Conservation (phyloP, 2,888 invertebrate genomes). For the Hermaeophaga mercurialis region DNA sequence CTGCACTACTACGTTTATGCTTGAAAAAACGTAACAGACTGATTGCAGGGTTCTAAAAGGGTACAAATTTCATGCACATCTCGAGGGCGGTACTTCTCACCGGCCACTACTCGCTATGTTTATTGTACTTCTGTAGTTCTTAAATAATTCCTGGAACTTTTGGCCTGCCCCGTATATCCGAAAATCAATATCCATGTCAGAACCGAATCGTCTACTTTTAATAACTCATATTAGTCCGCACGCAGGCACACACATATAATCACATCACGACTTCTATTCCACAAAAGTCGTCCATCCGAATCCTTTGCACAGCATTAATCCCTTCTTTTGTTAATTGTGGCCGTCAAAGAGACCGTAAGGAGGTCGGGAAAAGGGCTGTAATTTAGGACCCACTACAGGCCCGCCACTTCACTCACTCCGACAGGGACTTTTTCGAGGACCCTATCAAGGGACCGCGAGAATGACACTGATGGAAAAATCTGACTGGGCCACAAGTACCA, state of each 20-base stretch:
- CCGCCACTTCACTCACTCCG: constrained; percentile 28
- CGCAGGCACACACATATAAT: neutral
- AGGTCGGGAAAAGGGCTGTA: constrained; percentile 26
- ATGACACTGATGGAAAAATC: constrained; percentile 12
- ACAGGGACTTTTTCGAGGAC: constrained; percentile 24
- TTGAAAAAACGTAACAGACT: too few species aligned
- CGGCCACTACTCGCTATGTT: too few species aligned
- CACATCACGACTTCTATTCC: neutral
- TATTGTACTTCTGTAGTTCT: too few species aligned
- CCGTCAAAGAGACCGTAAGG: constrained; percentile 25
- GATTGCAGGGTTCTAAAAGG: too few species aligned
- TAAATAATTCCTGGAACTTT: too few species aligned
- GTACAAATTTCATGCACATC: too few species aligned
- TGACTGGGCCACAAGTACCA: constrained; percentile 4
- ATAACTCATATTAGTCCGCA: too few species aligned
- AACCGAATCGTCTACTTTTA: too few species aligned
- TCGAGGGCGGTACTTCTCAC: too few species aligned
- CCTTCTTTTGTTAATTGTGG: constrained; percentile 32
- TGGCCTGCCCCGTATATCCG: too few species aligned
- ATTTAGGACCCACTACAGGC: constrained; percentile 25
- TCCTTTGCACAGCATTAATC: constrained; percentile 18
- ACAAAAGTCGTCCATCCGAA: constrained; percentile 4
- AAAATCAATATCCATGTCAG: too few species aligned
- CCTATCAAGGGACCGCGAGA: constrained; percentile 27
- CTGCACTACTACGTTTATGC: too few species aligned